Evolutionary conservation across 2,888 invertebrate species (phyloP).

Genomic region (Neoitamus cyanurus): DNA sequence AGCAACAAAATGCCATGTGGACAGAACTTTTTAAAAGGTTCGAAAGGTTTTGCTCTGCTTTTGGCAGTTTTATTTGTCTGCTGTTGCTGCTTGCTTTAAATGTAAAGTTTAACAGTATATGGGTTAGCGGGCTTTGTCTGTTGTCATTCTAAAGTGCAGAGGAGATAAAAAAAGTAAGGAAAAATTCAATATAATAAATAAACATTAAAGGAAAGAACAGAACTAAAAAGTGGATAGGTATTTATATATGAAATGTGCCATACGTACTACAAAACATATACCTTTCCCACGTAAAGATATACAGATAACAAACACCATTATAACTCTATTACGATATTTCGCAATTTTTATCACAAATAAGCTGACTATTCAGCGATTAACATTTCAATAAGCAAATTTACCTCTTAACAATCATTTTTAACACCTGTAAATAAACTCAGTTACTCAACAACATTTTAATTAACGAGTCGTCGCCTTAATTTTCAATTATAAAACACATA

Average conservation of each 20-base stretch:
- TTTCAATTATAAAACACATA: not conserved
- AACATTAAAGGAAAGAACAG: not conserved
- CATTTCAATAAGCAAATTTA: not conserved
- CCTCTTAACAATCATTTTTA: constrained; percentile 15
- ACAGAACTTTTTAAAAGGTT: no score
- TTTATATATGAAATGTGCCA: not conserved
- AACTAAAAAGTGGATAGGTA: not conserved
- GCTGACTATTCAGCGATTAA: not conserved
- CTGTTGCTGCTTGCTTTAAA: no score
- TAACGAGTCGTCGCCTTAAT: not conserved
- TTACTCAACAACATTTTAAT: constrained; percentile 11
- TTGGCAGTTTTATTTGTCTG: no score
- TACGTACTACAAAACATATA: not conserved
- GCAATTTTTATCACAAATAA: not conserved
- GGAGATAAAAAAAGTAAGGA: not conserved
- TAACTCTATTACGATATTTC: not conserved
- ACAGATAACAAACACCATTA: not conserved
- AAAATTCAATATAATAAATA: not conserved
- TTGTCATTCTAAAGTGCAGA: not conserved
- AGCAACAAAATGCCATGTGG: no score
- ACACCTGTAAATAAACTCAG: constrained; percentile 20
- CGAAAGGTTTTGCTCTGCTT: no score
- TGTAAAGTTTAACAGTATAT: not conserved
- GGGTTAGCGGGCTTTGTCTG: not conserved
- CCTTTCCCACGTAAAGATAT: not conserved